phyloP scores from a whole-genome alignment of 2,113 vertebrate species.

The Eudorcas thomsonii region DNA sequence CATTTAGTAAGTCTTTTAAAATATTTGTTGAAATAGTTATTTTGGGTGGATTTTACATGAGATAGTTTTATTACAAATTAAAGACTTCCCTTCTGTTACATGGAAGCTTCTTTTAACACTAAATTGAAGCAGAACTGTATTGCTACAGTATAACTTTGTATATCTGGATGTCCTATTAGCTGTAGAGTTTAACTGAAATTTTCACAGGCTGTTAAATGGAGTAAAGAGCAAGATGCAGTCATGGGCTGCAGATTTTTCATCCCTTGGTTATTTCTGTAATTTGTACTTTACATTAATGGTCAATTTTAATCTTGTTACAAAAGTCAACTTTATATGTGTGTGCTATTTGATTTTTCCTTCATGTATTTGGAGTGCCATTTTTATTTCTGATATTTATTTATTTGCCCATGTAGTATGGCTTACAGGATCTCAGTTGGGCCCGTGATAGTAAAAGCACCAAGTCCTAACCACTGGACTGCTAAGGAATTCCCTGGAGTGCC shows the following conservation, averaged over 20 bases:
- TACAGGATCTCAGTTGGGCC: background rate
- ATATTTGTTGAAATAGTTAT: background rate
- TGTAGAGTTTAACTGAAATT: background rate
- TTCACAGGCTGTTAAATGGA: background rate
- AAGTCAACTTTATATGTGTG: conserved; percentile 62
- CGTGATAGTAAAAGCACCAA: background rate
- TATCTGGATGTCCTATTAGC: background rate
- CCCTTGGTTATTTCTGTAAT: background rate
- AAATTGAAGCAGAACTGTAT: background rate
- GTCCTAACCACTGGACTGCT: background rate
- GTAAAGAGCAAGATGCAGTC: background rate
- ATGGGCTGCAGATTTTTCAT: background rate
- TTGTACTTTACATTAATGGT: background rate
- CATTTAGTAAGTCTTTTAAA: conserved; percentile 26
- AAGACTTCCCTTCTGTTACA: background rate
- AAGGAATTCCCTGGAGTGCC: conserved; percentile 24
- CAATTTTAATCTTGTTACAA: conserved; percentile 2
- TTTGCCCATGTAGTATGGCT: background rate
- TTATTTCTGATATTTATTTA: background rate
- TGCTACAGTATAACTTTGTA: background rate
- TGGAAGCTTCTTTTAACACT: background rate
- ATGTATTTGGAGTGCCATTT: conserved; percentile 70
- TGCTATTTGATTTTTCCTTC: conserved; percentile 68
- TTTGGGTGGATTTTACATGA: background rate
- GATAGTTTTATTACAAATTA: background rate